These are phyloP conservation scores for Trematomus loennbergii DNA, from an alignment of 2,113 vertebrate species.

Conservation along the genomic window DNA sequence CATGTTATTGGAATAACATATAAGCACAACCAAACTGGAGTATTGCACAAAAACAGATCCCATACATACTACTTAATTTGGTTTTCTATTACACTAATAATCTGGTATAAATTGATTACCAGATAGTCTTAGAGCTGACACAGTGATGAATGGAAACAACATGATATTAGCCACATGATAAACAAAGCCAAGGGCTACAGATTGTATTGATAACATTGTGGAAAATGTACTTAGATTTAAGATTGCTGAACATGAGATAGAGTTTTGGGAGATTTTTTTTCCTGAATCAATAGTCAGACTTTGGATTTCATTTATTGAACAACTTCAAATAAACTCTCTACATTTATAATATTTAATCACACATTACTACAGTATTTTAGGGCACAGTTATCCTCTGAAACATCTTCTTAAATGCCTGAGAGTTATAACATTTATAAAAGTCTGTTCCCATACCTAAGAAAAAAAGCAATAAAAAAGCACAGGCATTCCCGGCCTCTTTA, in stretches of 20 bases:
- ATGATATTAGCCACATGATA: background rate
- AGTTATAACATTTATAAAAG: background rate
- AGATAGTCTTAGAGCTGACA: background rate
- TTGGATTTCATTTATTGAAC: background rate
- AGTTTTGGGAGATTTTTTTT: too few species aligned
- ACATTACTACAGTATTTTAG: background rate
- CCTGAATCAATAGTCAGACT: background rate
- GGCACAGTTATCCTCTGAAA: background rate
- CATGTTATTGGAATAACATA: background rate
- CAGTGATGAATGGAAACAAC: background rate
- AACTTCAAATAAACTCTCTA: too few species aligned
- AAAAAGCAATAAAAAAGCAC: constrained; percentile 3
- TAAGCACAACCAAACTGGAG: background rate
- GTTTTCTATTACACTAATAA: background rate
- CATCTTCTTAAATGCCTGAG: background rate
- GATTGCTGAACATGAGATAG: background rate
- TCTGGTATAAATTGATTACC: background rate
- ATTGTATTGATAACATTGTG: background rate
- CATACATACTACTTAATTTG: background rate
- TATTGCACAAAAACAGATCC: background rate
- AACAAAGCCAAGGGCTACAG: background rate
- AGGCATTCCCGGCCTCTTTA: background rate
- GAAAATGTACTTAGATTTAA: background rate
- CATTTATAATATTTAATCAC: background rate
- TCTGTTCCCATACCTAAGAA: background rate